These are phyloP conservation scores for Musca vetustissima DNA, from an alignment of 1,140 invertebrate genomes.

Conservation along the genomic window DNA sequence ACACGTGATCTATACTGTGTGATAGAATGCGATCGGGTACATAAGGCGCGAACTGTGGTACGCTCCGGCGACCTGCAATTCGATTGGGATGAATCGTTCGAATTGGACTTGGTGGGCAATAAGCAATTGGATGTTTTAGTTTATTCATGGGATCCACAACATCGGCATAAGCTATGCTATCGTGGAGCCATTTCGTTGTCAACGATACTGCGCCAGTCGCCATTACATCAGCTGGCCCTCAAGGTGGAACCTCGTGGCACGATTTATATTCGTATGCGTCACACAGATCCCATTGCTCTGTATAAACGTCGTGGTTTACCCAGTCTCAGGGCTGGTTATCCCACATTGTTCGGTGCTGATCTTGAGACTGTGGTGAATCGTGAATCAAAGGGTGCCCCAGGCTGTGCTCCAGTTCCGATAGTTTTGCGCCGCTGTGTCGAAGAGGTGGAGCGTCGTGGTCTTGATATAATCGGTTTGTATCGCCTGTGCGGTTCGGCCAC, in stretches of 20 bases:
- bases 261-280: slow-evolving; percentile 89
- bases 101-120: slow-evolving; percentile 92
- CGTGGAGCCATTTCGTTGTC: slow-evolving; percentile 86
- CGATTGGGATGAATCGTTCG: slow-evolving; percentile 99
- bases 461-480: slow-evolving; percentile 95
- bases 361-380: slow-evolving; percentile 83
- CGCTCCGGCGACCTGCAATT: slow-evolving; percentile 95
- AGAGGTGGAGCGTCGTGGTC: slow-evolving; percentile 91
- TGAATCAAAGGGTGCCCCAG: slow-evolving; percentile 54
- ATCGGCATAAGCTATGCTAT: slow-evolving; percentile 92
- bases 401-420: slow-evolving; percentile 76
- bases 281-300: slow-evolving; percentile 86
- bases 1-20: slow-evolving; percentile 89
- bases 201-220: slow-evolving; percentile 75
- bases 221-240: slow-evolving; percentile 83
- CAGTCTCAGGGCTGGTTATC: slow-evolving; percentile 62
- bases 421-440: slow-evolving; percentile 91
- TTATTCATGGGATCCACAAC: slow-evolving; percentile 97
- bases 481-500: slow-evolving; percentile 95
- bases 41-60: slow-evolving; percentile 97
- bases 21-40: slow-evolving; percentile 92
- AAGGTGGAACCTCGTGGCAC: slow-evolving; percentile 76
- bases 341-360: slow-evolving; percentile 85
- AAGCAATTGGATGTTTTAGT: slow-evolving; percentile 93
- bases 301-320: slow-evolving; percentile 73